Evolutionary conservation across 2,113 vertebrate species (phyloP).

Genomic region (Ptyas mucosa): DNA sequence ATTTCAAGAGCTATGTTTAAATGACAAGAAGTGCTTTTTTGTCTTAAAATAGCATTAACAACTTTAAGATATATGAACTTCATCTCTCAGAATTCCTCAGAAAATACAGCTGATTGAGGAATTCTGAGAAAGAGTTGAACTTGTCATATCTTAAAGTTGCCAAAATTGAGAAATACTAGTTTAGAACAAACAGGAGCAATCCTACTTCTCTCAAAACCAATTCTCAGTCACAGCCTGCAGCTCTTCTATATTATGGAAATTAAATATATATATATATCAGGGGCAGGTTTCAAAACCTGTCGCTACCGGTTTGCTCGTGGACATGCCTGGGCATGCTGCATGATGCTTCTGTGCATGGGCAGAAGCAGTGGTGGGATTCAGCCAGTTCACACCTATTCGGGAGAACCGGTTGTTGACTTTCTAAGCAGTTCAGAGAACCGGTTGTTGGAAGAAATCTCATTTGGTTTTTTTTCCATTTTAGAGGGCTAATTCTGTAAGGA

Average conservation of each 20-base stretch:
- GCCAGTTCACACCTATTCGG: no score
- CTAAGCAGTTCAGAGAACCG: no score
- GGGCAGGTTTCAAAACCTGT: no score
- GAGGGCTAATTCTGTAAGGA: no score
- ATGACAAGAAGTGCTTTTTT: neutral
- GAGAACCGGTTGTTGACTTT: no score
- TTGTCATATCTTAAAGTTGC: neutral
- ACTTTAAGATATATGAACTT: neutral
- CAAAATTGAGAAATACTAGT: neutral
- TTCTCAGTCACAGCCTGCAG: slow-evolving; percentile 51
- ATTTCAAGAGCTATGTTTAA: slow-evolving; percentile 7
- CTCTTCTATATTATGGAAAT: slow-evolving; percentile 11
- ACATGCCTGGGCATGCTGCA: no score
- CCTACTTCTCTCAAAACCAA: slow-evolving; percentile 43
- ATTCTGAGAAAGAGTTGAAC: neutral
- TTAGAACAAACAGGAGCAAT: slow-evolving; percentile 30
- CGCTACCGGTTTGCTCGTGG: no score
- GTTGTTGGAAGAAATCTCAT: no score
- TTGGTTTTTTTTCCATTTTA: no score
- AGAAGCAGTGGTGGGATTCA: no score
- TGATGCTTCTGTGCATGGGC: no score
- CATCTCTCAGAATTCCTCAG: neutral
- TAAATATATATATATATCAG: neutral
- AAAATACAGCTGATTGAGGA: neutral
- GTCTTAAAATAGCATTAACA: slow-evolving; percentile 26